A percentile compares a stretch with the other conserved stretches of the same genome.
Evolutionary conservation across 2,113 vertebrate species (phyloP).

Genomic region (Synchiropus splendidus): DNA sequence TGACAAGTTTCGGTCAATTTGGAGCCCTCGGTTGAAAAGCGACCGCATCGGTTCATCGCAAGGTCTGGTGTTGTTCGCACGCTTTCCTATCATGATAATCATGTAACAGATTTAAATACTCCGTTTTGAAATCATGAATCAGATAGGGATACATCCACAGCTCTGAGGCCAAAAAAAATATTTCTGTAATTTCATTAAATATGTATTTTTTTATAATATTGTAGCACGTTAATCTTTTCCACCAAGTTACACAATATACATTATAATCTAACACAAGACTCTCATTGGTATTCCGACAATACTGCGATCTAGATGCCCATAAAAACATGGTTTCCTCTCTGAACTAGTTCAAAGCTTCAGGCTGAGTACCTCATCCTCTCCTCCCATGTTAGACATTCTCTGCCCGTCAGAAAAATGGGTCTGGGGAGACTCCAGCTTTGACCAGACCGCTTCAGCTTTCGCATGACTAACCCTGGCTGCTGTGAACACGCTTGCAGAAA

Average conservation of each 20-base stretch:
- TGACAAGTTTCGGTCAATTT: constrained; percentile 25
- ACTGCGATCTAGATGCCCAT: constrained; percentile 8
- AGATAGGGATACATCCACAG: too few relatives aligned
- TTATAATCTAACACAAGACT: too few relatives aligned
- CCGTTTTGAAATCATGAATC: too few relatives aligned
- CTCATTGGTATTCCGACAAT: not conserved
- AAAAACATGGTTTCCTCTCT: constrained; percentile 26
- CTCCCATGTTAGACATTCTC: constrained; percentile 43
- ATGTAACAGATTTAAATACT: too few relatives aligned
- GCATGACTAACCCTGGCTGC: constrained; percentile 49
- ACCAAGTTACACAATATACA: too few relatives aligned
- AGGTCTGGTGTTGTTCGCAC: too few relatives aligned
- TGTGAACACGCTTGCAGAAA: constrained; percentile 52
- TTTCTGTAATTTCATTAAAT: too few relatives aligned
- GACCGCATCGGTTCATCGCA: too few relatives aligned
- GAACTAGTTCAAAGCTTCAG: constrained; percentile 28
- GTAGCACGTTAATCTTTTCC: too few relatives aligned
- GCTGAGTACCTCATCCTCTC: constrained; percentile 26
- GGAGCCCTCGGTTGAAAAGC: constrained; percentile 11
- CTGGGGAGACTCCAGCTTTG: constrained; percentile 45
- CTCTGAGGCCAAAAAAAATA: too few relatives aligned
- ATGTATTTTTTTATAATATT: too few relatives aligned
- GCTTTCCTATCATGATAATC: not conserved
- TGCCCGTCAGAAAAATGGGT: constrained; percentile 40
- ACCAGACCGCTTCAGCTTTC: constrained; percentile 51